Conservation (phyloP, 2,888 invertebrate species). For the Galeruca laticollis region DNA sequence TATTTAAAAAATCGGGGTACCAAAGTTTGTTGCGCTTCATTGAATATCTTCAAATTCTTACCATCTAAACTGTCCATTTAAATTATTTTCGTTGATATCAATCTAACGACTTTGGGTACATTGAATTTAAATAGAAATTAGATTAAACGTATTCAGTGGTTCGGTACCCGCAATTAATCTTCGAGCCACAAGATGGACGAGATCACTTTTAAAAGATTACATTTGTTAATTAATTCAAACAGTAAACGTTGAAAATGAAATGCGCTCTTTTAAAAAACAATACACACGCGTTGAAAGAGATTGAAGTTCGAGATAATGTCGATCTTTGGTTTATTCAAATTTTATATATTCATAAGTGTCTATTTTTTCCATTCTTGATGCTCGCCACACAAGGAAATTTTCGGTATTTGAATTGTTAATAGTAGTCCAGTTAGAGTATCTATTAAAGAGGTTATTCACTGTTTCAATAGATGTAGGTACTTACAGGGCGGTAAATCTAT, state of each 20-base stretch:
- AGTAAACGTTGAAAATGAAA: conserved; percentile 16
- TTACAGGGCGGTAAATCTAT: too few species aligned
- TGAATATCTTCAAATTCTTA: too few species aligned
- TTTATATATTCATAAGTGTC: conserved; percentile 5
- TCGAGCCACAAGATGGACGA: not conserved
- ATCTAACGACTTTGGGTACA: not conserved
- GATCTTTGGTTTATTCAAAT: conserved; percentile 16
- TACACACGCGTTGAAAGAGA: conserved; percentile 15
- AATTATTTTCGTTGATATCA: not conserved
- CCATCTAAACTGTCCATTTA: not conserved
- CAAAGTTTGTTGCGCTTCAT: too few species aligned
- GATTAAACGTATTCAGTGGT: conserved; percentile 15
- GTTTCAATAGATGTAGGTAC: too few species aligned
- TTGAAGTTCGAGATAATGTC: not conserved
- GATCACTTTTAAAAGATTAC: conserved; percentile 6
- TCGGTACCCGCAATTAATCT: conserved; percentile 7
- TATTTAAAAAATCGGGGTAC: too few species aligned
- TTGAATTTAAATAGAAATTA: conserved; percentile 7
- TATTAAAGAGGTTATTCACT: conserved; percentile 3
- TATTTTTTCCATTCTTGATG: not conserved
- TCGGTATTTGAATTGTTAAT: conserved; percentile 14
- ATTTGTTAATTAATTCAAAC: conserved; percentile 11
- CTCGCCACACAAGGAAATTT: not conserved
- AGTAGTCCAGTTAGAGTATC: conserved; percentile 2
- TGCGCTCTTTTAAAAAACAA: conserved; percentile 12